These are phyloP conservation scores for Monodelphis domestica DNA, from an alignment of 2,797 vertebrate genomes.

Conservation along the genomic window DNA sequence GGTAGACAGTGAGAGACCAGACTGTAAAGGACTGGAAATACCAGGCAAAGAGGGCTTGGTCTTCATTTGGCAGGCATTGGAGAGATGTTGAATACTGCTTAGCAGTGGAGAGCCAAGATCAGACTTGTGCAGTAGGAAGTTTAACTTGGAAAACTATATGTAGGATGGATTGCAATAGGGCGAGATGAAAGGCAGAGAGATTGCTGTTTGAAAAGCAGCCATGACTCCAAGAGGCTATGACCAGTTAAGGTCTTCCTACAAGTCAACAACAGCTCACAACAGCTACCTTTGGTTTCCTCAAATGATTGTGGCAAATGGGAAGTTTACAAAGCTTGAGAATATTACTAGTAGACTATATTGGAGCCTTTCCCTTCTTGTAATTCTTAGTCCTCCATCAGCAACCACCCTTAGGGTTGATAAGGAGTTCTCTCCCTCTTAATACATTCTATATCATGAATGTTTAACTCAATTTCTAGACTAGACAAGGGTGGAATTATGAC, in stretches of 20 bases:
- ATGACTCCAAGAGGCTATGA: not conserved
- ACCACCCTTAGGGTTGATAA: not conserved
- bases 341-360: not conserved
- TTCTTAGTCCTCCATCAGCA: not conserved
- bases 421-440: not conserved
- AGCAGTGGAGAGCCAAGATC: constrained; percentile 56
- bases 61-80: not conserved
- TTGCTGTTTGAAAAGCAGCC: not conserved
- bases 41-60: not conserved
- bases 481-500: not conserved
- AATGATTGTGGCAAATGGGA: not conserved
- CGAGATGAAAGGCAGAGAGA: not conserved
- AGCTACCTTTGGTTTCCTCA: not conserved
- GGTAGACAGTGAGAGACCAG: not conserved
- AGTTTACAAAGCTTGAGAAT: not conserved
- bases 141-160: not conserved
- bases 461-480: not conserved
- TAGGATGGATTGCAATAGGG: not conserved
- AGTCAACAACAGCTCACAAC: not conserved
- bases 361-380: not conserved
- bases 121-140: not conserved
- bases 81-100: constrained; percentile 3
- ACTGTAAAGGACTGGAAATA: not conserved
- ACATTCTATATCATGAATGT: not conserved
- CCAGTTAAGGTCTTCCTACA: not conserved